Conservation (phyloP, 2,113 vertebrate genomes). For the Sciurus niger region DNA sequence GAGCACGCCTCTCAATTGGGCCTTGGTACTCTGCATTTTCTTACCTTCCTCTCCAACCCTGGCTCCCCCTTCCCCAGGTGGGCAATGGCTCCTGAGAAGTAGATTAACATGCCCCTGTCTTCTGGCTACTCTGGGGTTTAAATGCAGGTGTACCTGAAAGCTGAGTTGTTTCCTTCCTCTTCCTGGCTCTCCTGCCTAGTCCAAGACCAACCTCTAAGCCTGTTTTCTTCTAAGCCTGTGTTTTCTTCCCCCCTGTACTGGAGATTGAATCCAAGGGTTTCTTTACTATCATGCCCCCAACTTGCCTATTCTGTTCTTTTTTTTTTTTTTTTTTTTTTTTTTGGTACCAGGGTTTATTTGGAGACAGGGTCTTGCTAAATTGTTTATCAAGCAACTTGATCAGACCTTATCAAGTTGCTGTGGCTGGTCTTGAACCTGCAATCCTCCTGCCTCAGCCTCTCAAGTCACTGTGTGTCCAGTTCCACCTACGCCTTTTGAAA, state of each 20-base stretch:
- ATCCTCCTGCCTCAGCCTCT: too few relatives aligned
- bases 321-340: too few relatives aligned
- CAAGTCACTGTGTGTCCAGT: too few relatives aligned
- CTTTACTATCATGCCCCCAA: neutral
- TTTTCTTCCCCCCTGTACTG: neutral
- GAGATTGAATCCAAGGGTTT: neutral
- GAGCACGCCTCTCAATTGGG: accelerated
- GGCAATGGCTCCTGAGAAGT: constrained; percentile 13
- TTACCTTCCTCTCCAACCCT: neutral
- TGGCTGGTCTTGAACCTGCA: too few relatives aligned
- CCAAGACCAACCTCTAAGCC: neutral
- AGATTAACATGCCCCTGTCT: neutral
- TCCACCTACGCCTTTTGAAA: neutral
- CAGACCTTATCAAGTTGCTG: too few relatives aligned
- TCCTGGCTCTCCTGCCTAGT: neutral
- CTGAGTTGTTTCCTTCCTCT: neutral
- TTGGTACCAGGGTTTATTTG: too few relatives aligned
- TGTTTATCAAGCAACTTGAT: too few relatives aligned
- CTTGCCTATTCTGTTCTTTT: too few relatives aligned
- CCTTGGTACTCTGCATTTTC: neutral
- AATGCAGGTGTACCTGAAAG: neutral
- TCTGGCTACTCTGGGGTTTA: neutral
- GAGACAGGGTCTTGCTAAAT: too few relatives aligned
- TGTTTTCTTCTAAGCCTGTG: neutral
- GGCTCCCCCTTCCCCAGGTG: neutral